Base-by-base conservation (phyloP, 2,888 invertebrate genomes). In the Caenorhabditis becei region DNA sequence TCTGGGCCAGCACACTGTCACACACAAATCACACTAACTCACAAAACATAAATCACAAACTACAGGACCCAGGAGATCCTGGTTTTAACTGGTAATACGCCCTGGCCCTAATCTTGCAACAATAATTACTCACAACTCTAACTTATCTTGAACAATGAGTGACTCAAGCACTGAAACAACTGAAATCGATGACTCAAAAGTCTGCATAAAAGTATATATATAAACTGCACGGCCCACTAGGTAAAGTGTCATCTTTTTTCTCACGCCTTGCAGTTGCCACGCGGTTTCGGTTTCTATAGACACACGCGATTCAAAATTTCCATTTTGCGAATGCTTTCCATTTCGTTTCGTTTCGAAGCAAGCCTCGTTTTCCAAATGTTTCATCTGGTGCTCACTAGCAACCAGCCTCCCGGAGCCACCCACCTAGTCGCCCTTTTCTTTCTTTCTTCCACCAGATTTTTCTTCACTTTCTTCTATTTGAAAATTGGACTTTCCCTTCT, bases 361-460 rank as follows among this genome's bases (percentile, higher is more conserved):
- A n/a, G n/a, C n/a, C n/a, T n/a, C n/a, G n/a, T n/a, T n/a, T n/a
- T n/a, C n/a, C n/a, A n/a, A n/a, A n/a, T n/a, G n/a, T n/a, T n/a
- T n/a, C n/a, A n/a, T n/a, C n/a, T 32, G 32, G 32, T 4, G 32
- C 32, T 7, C 10, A 32, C 5, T n/a, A 32, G 32, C 32, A 4
- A 32, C 32, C 5, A 32, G 32, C 32, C 35, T 49, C 58, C 47
- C 58, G n/a, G n/a, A n/a, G n/a, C 69, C 20, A 8, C 2, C 18
- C 18, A 44, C 32, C 28, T 0, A n/a, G 26, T 41, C 44, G 28
- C 41, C 67, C 37, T 8, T 18, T 16, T 8, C 26, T 26, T 28
- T 23, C 16, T 65, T 26, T 51, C 41, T 51, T 75, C 51, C 62
- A 47, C 54, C 51, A 67, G 66, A 66, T 67, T 61, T 59, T 61